Evolutionary conservation across 1,140 invertebrate species (phyloP).

Genomic region (Lerema accius): DNA sequence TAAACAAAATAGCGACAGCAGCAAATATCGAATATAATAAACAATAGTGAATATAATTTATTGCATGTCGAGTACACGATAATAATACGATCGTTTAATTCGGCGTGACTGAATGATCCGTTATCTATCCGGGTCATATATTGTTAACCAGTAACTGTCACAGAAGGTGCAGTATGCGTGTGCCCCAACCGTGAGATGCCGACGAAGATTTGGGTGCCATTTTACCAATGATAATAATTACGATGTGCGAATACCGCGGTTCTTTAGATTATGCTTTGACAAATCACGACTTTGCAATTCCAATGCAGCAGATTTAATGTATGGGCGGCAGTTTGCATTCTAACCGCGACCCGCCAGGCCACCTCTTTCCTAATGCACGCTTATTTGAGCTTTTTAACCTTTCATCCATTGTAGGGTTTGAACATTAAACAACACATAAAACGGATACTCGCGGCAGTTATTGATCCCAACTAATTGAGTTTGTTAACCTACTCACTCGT

Average conservation of each 20-base stretch:
- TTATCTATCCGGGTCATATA: slow-evolving; percentile 23
- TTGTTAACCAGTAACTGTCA: slow-evolving; percentile 18
- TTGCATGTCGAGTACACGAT: slow-evolving; percentile 8
- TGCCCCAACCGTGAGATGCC: slow-evolving; percentile 64
- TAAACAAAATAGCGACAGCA: background rate
- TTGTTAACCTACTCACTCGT: slow-evolving; percentile 28
- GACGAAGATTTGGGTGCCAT: slow-evolving; percentile 74
- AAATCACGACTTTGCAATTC: slow-evolving; percentile 82
- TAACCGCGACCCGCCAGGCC: slow-evolving; percentile 77
- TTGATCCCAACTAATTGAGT: slow-evolving; percentile 62
- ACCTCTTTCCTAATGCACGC: slow-evolving; percentile 82
- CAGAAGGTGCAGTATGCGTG: slow-evolving; percentile 20
- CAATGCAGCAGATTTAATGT: slow-evolving; percentile 81
- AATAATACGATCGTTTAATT: slow-evolving; percentile 11
- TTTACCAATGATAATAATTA: slow-evolving; percentile 80
- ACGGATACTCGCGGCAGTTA: slow-evolving; percentile 63
- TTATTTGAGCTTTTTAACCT: slow-evolving; percentile 83
- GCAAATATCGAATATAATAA: slow-evolving; percentile 2
- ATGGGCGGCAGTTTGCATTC: slow-evolving; percentile 82
- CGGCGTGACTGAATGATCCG: slow-evolving; percentile 18
- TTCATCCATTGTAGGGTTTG: slow-evolving; percentile 75
- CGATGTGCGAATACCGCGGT: slow-evolving; percentile 81
- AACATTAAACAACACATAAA: slow-evolving; percentile 78
- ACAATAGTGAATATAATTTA: slow-evolving; percentile 11
- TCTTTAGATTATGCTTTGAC: slow-evolving; percentile 82